Evolutionary conservation across 2,888 invertebrate species (phyloP), one percentile per base, ranked within the genome.

Genomic region (Papilio protenor): DNA sequence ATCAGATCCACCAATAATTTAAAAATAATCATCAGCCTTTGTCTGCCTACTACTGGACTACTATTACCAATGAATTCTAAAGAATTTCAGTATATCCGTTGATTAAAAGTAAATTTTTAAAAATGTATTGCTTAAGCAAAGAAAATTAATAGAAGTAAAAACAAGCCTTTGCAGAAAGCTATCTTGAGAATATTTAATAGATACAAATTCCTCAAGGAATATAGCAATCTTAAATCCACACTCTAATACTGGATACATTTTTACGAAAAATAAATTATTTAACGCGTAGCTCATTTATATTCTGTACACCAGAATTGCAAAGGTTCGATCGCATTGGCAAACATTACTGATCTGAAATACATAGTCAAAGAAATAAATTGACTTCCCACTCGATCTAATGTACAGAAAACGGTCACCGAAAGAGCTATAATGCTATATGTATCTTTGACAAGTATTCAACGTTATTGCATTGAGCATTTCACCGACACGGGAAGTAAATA

Each of bases 181-280:
- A 61, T 23, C 23, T 21, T 23, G 11, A 61, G 21, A 61, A 18
- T 33, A 33, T 66, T 66, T 40, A 23, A 18, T 40, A n/a, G 2
- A 66, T 40, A 1, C n/a, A 10, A 66, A 40, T 18, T 40, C 66
- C n/a, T 40, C 10, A 2, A 40, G n/a, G 40, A 33, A 40, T 10
- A 40, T 40, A 10, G 18, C n/a, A 40, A 40, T 66, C 66, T 66
- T 18, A 40, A 40, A 40, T 40, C 66, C n/a, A 40, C n/a, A 40
- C 18, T 64, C 18, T 40, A 1, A n/a, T 4, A 40, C 40, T 40
- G 40, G n/a, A 66, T 40, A 66, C n/a, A 66, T 66, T 40, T 66
- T 66, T 40, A n/a, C 66, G 33, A 14, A n/a, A 40, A 8, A 66
- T 66, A 66, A 66, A 66, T 66, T 66, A 66, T 66, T 66, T 66